Conservation (phyloP, 2,113 vertebrate genomes). For the Varanus komodoensis region DNA sequence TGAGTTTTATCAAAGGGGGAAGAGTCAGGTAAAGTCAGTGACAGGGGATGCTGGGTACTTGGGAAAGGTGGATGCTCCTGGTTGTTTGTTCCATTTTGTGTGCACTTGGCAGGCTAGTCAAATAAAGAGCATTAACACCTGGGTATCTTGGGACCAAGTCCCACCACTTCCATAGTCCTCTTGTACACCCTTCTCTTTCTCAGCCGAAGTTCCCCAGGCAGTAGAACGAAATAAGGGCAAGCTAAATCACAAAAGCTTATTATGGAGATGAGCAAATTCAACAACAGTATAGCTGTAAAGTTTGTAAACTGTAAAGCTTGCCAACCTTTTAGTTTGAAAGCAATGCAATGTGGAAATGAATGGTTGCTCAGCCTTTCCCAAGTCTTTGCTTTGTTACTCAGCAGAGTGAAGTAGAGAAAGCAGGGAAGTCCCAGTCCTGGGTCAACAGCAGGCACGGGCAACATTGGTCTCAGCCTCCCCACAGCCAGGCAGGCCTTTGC, state of each 20-base stretch:
- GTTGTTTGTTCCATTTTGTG: background rate
- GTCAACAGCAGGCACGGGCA: background rate
- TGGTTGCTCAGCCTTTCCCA: background rate
- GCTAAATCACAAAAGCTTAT: background rate
- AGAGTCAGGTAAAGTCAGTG: background rate
- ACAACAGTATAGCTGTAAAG: background rate
- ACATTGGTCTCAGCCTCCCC: background rate
- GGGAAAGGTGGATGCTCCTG: background rate
- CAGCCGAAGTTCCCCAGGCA: background rate
- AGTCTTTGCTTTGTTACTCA: background rate
- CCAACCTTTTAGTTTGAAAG: background rate
- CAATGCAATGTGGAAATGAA: background rate
- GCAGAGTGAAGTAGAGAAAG: background rate
- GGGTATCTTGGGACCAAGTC: background rate
- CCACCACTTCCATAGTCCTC: background rate
- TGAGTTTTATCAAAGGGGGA: background rate
- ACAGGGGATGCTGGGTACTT: background rate
- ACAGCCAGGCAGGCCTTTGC: background rate
- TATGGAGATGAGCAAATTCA: background rate
- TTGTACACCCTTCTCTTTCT: background rate
- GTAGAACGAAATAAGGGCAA: constrained; percentile 1
- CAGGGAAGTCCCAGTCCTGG: background rate
- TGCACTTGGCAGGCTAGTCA: background rate
- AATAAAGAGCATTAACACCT: background rate
- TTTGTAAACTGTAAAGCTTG: too few species aligned